Conservation (phyloP, 2,888 invertebrate species). For the Apodemia zela region DNA sequence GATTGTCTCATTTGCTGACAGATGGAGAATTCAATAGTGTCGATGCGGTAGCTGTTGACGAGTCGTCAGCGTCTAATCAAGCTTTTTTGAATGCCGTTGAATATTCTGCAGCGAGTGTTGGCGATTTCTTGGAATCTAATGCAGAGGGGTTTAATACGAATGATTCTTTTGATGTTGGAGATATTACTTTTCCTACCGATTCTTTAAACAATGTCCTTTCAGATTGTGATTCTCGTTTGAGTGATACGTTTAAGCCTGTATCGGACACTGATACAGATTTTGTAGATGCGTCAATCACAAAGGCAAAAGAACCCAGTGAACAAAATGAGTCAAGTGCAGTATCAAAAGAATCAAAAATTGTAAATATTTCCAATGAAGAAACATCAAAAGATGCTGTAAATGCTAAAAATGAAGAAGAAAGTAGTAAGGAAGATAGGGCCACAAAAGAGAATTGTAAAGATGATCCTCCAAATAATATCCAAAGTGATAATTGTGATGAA, state of each 20-base stretch:
- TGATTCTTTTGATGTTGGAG: slow-evolving; percentile 67
- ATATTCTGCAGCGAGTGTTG: slow-evolving; percentile 68
- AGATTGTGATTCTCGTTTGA: slow-evolving; percentile 63
- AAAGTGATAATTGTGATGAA: background rate
- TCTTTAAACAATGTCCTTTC: slow-evolving; percentile 60
- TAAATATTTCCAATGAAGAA: background rate
- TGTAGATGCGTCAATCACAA: slow-evolving; percentile 38
- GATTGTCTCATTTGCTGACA: slow-evolving; percentile 66
- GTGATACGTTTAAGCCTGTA: slow-evolving; percentile 43
- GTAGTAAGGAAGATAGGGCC: background rate
- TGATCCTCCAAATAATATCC: background rate
- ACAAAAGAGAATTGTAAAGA: background rate
- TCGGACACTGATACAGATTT: slow-evolving; percentile 59
- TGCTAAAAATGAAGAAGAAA: slow-evolving; percentile 12
- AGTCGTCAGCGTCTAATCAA: slow-evolving; percentile 70
- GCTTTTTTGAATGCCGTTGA: slow-evolving; percentile 71
- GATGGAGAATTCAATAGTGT: slow-evolving; percentile 72
- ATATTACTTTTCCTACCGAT: slow-evolving; percentile 68
- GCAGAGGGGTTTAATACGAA: slow-evolving; percentile 53
- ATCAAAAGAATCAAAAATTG: slow-evolving; percentile 7
- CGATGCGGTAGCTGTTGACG: slow-evolving; percentile 62
- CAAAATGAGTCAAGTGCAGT: slow-evolving; percentile 21
- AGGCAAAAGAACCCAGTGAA: slow-evolving; percentile 31
- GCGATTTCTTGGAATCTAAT: slow-evolving; percentile 69
- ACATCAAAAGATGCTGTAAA: slow-evolving; percentile 3